Percentiles rank a stretch among this genome's conserved stretches.
Conservation (phyloP, 2,888 invertebrate genomes). For the Diaperis boleti region DNA sequence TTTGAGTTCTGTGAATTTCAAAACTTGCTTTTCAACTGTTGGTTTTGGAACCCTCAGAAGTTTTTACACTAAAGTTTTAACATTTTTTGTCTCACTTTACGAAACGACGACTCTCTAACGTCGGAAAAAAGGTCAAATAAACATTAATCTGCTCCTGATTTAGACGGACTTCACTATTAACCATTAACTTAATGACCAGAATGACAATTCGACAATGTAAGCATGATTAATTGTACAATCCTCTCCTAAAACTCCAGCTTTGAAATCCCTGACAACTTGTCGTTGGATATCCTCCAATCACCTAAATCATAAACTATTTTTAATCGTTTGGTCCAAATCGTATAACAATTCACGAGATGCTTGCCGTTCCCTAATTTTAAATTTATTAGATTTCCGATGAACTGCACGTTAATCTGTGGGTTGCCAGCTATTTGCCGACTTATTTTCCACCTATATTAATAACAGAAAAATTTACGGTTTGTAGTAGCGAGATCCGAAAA, state of each 20-base stretch:
- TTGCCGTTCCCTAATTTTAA: constrained; percentile 6
- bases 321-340: constrained; percentile 25
- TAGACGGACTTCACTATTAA: constrained; percentile 17
- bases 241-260: not conserved
- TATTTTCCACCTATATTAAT: not conserved
- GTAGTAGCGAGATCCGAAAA: constrained; percentile 1
- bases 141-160: too few species aligned
- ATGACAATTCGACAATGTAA: constrained; percentile 2
- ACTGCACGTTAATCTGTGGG: constrained; percentile 11
- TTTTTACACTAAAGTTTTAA: too few species aligned
- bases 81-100: too few species aligned
- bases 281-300: constrained; percentile 35
- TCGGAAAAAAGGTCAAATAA: too few species aligned
- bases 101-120: too few species aligned
- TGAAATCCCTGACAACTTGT: constrained; percentile 19
- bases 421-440: not conserved
- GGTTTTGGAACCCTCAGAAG: too few species aligned
- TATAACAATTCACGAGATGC: constrained; percentile 17
- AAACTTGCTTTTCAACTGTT: too few species aligned
- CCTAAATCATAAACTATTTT: constrained; percentile 32
- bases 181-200: constrained; percentile 20
- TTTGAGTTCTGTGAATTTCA: too few species aligned
- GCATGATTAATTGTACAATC: constrained; percentile 1
- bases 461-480: not conserved
- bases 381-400: constrained; percentile 16